Percentiles rank a stretch among this genome's conserved stretches.
phyloP scores from a whole-genome alignment of 2,888 invertebrate genomes.

The Nemurella pictetii region DNA sequence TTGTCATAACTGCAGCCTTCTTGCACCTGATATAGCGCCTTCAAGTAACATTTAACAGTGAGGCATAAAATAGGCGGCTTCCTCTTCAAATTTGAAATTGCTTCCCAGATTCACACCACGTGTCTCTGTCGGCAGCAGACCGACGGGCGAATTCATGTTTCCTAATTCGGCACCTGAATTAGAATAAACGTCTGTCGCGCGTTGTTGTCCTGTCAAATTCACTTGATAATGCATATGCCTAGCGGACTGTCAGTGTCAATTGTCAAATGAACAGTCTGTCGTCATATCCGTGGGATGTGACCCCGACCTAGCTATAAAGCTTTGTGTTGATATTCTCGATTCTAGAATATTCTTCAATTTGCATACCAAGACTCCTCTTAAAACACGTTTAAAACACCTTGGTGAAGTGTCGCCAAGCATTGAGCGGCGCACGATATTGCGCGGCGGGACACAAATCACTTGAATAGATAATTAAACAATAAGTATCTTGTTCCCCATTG shows the following conservation, averaged over 20 bases:
- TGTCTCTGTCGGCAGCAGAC: neutral
- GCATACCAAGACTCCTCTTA: neutral
- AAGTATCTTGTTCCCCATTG: too few species aligned
- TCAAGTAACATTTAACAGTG: too few species aligned
- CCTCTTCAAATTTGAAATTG: neutral
- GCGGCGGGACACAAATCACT: too few species aligned
- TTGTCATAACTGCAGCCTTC: too few species aligned
- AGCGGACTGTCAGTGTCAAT: conserved; percentile 5
- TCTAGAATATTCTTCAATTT: neutral
- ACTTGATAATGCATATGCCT: neutral
- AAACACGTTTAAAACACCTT: too few species aligned
- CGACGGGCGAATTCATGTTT: neutral
- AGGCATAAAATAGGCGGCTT: too few species aligned
- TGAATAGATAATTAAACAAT: too few species aligned
- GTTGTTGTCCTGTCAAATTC: conserved; percentile 3
- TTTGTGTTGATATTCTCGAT: neutral
- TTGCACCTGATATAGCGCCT: too few species aligned
- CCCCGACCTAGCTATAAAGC: neutral
- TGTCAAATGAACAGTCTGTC: neutral
- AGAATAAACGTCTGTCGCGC: neutral
- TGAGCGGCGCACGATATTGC: too few species aligned
- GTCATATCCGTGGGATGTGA: conserved; percentile 21
- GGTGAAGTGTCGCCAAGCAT: too few species aligned
- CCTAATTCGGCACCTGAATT: neutral
- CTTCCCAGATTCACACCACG: neutral